Base-by-base conservation (phyloP, 2,113 vertebrate genomes). In the Meleagris gallopavo region DNA sequence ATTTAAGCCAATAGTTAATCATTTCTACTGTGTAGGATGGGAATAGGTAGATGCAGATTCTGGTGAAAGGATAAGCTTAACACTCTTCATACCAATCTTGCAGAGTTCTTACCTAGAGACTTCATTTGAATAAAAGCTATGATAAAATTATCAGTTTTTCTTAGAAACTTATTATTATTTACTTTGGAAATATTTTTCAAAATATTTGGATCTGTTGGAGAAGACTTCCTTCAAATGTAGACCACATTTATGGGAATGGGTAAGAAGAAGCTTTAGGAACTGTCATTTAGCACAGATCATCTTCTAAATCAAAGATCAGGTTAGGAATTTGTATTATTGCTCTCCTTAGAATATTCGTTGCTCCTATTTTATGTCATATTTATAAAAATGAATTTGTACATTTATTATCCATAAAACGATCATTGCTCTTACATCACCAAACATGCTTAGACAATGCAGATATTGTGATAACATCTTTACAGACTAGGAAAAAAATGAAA, bases 231-330 rank as follows among this genome's bases (percentile, higher is more conserved):
- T 2, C 5, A 77, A 38, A 80, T 4, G 2, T 4, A 67, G 36
- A 48, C 1, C 0, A 48, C 3, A 2, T 41, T 77, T 34, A 54
- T 0, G 70, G 12, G 32, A 67, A n/a, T 27, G 41, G 4, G 2
- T 64, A 9, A 86, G 21, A 94, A 41, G 3, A 25, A 16, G 11
- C 8, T 58, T 91, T 50, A 83, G 45, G 6, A 80, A 66, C 29
- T 21, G 19, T 6, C 25, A 24, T 50, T 36, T 50, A 50, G 54
- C 9, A 60, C 29, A 60, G 7, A 74, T n/a, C 6, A 21, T 3
- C 8, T 77, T 27, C 62, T 70, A 66, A 89, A 55, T 32, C 10
- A 60, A 85, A 77, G 20, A n/a, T 64, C 15, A 79, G 67, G 15
- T 46, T 40, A 64, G 27, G 17, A 77, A 58, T 60, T 76, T 6